phyloP scores from a whole-genome alignment of 2,888 invertebrate species.

The Oligia strigilis region DNA sequence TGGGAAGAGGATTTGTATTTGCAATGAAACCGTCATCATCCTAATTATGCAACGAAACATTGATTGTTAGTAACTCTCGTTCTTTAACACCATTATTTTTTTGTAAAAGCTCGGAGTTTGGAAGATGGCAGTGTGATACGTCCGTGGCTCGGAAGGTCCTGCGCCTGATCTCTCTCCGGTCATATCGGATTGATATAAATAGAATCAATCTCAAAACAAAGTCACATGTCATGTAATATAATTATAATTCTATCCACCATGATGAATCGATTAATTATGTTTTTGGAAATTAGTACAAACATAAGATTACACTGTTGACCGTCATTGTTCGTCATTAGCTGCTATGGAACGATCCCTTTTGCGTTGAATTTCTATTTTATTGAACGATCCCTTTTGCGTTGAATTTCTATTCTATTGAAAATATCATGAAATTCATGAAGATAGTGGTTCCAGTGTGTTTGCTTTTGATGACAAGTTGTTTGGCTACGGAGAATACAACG shows the following conservation, averaged over 20 bases:
- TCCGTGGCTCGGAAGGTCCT: too few species aligned
- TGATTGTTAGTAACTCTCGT: background rate
- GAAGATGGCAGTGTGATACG: too few species aligned
- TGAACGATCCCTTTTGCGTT: conserved; percentile 17
- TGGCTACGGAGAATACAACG: conserved; percentile 23
- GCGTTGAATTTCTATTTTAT: conserved; percentile 4
- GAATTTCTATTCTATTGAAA: background rate
- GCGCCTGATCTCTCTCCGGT: too few species aligned
- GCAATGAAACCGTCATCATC: background rate
- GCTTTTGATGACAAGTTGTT: conserved; percentile 29
- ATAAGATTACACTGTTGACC: conserved; percentile 46
- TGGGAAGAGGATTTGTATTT: background rate
- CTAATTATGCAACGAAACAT: background rate
- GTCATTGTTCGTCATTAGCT: conserved; percentile 39
- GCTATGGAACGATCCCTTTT: conserved; percentile 28
- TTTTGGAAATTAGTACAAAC: conserved; percentile 57
- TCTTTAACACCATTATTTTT: background rate
- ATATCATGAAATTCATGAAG: conserved; percentile 34
- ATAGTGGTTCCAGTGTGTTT: conserved; percentile 15
- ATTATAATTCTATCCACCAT: conserved; percentile 37
- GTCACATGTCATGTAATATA: conserved; percentile 19
- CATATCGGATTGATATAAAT: background rate
- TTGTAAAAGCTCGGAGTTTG: too few species aligned
- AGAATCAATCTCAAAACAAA: background rate
- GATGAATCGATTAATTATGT: conserved; percentile 63